phyloP scores from a whole-genome alignment of 2,113 vertebrate species.

The Pedetes capensis region DNA sequence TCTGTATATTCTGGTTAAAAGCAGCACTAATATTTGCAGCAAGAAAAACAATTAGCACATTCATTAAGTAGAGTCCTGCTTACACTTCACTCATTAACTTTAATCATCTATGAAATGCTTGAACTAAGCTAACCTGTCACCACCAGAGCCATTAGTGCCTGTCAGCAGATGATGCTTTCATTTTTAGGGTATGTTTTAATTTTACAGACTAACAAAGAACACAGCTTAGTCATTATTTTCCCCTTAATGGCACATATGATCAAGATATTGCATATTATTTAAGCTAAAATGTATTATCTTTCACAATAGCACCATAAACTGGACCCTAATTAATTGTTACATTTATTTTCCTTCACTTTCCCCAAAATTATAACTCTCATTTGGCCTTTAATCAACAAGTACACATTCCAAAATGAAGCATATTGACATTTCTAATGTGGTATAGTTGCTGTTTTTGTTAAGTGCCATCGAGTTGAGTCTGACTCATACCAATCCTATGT shows the following conservation, averaged over 20 bases:
- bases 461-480: no score
- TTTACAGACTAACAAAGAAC: slow-evolving; percentile 57
- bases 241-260: slow-evolving; percentile 36
- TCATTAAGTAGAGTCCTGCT: slow-evolving; percentile 75
- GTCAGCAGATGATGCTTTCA: slow-evolving; percentile 65
- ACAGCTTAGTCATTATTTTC: slow-evolving; percentile 33
- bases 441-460: no score
- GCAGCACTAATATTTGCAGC: slow-evolving; percentile 73
- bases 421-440: background rate
- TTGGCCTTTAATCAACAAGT: slow-evolving; percentile 42
- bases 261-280: slow-evolving; percentile 54
- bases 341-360: slow-evolving; percentile 19
- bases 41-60: slow-evolving; percentile 76
- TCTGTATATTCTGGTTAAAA: slow-evolving; percentile 73
- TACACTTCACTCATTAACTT: slow-evolving; percentile 72
- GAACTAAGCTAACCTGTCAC: slow-evolving; percentile 69
- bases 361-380: background rate
- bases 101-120: slow-evolving; percentile 75
- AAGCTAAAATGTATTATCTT: slow-evolving; percentile 42
- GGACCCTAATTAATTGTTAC: slow-evolving; percentile 22
- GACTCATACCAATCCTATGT: no score
- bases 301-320: slow-evolving; percentile 15
- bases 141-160: slow-evolving; percentile 61
- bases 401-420: background rate
- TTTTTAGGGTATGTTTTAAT: slow-evolving; percentile 64